Conservation (phyloP, 2,113 vertebrate genomes). For the Rafetus swinhoei region DNA sequence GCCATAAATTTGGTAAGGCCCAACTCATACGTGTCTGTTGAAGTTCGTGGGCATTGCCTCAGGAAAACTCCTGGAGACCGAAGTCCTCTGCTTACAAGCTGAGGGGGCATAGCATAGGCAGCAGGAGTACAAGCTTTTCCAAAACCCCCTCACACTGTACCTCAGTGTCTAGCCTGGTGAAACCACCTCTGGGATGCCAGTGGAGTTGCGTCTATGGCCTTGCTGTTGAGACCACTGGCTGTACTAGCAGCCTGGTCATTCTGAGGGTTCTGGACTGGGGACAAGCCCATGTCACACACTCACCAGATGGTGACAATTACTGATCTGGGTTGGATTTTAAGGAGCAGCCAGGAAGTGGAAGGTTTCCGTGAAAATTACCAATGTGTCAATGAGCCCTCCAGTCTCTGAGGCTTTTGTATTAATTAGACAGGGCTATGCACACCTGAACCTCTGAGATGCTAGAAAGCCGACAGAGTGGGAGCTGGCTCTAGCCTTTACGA, state of each 20-base stretch:
- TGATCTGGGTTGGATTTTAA: not conserved
- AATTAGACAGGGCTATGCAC: conserved; percentile 5
- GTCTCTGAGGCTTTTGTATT: conserved; percentile 8
- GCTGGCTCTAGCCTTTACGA: conserved; percentile 60
- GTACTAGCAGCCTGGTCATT: not conserved
- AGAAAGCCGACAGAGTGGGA: conserved; percentile 22
- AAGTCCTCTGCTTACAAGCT: not conserved
- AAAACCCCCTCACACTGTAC: fast-evolving
- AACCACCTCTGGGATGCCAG: not conserved
- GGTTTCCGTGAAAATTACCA: not conserved
- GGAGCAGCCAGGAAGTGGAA: not conserved
- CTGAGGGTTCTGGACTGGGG: not conserved
- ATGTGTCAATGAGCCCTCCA: not conserved
- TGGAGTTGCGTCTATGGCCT: not conserved
- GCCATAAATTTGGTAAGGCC: no score
- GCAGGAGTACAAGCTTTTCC: not conserved
- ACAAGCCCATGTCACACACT: not conserved
- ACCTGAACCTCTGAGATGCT: conserved; percentile 13
- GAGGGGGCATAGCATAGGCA: not conserved
- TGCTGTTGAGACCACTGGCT: fast-evolving
- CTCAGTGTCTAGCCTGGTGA: not conserved
- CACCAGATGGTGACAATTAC: not conserved
- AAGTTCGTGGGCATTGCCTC: not conserved
- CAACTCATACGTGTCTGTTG: no score
- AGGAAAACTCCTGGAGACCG: not conserved